Evolutionary conservation across 2,797 vertebrate genomes (phyloP), one percentile per base, ranked within the genome.

Genomic region (Myotis vivesi): DNA sequence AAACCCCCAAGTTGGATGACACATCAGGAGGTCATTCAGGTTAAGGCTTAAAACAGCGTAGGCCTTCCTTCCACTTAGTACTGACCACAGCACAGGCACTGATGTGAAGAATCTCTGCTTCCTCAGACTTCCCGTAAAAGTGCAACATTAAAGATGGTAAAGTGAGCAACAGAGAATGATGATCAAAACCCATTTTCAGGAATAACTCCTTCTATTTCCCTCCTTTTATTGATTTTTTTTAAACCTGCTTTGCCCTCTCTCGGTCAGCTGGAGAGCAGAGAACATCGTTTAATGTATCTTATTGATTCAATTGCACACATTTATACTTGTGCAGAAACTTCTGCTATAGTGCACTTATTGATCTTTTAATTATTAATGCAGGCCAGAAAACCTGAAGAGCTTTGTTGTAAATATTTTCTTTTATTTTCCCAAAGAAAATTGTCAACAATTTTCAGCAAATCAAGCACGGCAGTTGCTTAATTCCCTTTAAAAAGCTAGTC

Each of bases 301-400:
- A 97, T 85, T 95, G 96, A 96, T 97, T 94, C 44, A 71, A 66
- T 59, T 22, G 12, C 59, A 91, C 73, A 71, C 91, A 92, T 95
- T 95, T 92, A 95, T 92, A 95, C 82, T 83, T 80, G 94, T 46
- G 22, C 41, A 93, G 94, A 95, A 95, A 96, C 36, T 89, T 96
- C 72, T 93, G 79, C 93, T 73, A 91, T 84, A 77, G 71, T 97
- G 92, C 66, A 73, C 49, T 95, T 96, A 96, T 93, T 93, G 93
- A 97, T 95, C 82, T 95, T 95, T 97, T 95, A 94, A 97, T 97
- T 97, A 96, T 97, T 95, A 95, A 96, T 93, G 92, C 46, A 91
- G 62, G 55, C 44, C 80, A 89, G 85, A 93, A 51, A 88, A 95
- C 6, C 68, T 28, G 41, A 91, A 96, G 49, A 88, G 66, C 41